These are phyloP conservation scores for Plotosus lineatus DNA, from an alignment of 2,113 vertebrate genomes.

Conservation along the genomic window DNA sequence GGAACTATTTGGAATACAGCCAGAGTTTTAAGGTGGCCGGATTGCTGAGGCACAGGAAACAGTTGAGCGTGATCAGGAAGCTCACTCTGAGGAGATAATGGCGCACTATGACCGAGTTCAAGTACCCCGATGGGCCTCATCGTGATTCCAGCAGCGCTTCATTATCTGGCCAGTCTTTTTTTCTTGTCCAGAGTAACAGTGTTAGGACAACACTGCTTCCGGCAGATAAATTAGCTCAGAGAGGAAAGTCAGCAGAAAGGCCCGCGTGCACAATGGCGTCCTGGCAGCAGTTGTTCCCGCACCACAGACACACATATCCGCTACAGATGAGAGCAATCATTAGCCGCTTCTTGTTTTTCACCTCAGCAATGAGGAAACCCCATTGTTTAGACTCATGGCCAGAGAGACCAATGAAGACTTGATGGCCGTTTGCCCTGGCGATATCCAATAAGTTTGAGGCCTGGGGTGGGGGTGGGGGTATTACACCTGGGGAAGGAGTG, in stretches of 20 bases:
- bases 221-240: constrained; percentile 56
- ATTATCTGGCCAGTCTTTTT: constrained; percentile 29
- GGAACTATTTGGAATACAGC: constrained; percentile 34
- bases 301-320: constrained; percentile 63
- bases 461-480: background rate
- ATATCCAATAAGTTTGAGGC: constrained; percentile 3
- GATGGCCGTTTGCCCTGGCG: constrained; percentile 27
- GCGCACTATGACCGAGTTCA: constrained; percentile 47
- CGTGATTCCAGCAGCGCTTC: constrained; percentile 42
- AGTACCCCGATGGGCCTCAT: constrained; percentile 29
- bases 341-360: constrained; percentile 65
- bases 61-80: constrained; percentile 64
- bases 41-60: constrained; percentile 62
- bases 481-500: constrained; percentile 17
- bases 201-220: constrained; percentile 53
- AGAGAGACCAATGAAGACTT: constrained; percentile 41
- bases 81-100: constrained; percentile 55
- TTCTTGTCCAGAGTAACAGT: background rate
- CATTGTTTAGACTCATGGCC: constrained; percentile 62
- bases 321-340: constrained; percentile 52
- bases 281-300: constrained; percentile 52
- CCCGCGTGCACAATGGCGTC: constrained; percentile 46
- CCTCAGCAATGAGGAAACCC: constrained; percentile 65
- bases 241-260: constrained; percentile 55
- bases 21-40: constrained; percentile 33